Evolutionary conservation across 2,888 invertebrate species (phyloP), one percentile per base, ranked within the genome.

Genomic region (Deilephila elpenor): DNA sequence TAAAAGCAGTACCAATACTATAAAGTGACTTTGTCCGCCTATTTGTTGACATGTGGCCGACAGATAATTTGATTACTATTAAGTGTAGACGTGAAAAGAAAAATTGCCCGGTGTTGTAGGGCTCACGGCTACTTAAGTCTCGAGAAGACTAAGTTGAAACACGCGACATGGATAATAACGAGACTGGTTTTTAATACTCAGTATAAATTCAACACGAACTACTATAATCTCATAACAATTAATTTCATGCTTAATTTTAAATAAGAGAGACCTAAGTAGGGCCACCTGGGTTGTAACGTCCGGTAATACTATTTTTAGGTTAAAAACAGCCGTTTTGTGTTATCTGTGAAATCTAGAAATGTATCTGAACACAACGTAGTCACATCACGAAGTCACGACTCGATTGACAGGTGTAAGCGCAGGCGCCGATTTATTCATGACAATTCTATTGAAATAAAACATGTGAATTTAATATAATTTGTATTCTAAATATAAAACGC

Each of bases 381-480:
- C 74, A 37, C 61, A 70, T 62, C 72, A 72, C 72, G 71, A 56
- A n/a, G 70, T 56, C 61, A 56, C 71, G 56, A 71, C 59, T 73
- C 73, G 73, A 71, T 59, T 59, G 74, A 71, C 75, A 75, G 74
- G 74, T 75, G 75, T 56, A 51, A 56, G 56, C 67, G 61, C 73
- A 75, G 73, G 64, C 73, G 73, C 74, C 74, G 71, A 61, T 71
- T 71, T 70, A 61, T 53, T 61, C 70, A 29, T 73, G 61, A 67
- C 67, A 67, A 70, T 70, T 67, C 70, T 67, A 73, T 73, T 70
- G 67, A 70, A 67, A 73, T 73, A 59, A 70, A 19, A 60, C 70
- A 61, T 61, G 60, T 71, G 25, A 60, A 71, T 61, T 44, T 32
- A 70, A 32, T 70, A 70, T 59, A 56, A 59, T 59, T 71, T 37